Evolutionary conservation across 2,113 vertebrate genomes (phyloP), one percentile per base, ranked within the genome.

Genomic region (Onychostoma macrolepis): DNA sequence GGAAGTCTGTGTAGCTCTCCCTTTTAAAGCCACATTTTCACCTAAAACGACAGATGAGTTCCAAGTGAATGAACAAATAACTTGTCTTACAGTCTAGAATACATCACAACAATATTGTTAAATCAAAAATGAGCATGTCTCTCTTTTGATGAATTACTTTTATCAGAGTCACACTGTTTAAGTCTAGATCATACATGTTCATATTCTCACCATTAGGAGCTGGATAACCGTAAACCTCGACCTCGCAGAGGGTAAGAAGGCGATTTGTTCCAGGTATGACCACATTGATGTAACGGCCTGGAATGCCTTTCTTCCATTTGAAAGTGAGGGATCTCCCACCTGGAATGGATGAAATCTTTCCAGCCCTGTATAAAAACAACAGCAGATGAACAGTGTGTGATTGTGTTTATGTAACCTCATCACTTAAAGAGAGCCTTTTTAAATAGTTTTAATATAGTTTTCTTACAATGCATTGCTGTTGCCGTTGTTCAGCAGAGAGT

Each of bases 211-310:
- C 65, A 33, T 74, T 15, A 48, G 69, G 87, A 80, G 69, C 56
- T 19, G 69, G 87, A 48, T 81, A 72, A 26, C 76, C 88, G 26
- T 89, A 84, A n/a, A 87, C 88, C 45, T 89, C 88, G 38, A 89
- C 43, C 77, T 89, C 85, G 13, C 88, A 89, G 24, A 89, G 71
- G 30, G 88, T 85, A 30, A 89, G 82, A 53, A 65, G 4, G 5
- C 69, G 53, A 24, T 12, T 56, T 10, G 11, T 15, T 2, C 69
- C 88, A 19, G 53, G 58, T 17, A 71, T 26, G 33, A 81, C 21
- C 10, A 89, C 77, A 56, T 65, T 89, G n/a, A 89, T 43, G 71
- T 13, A 74, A 74, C 83, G 80, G 6, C 87, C 87, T 76, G 11
- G 12, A 45, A 87, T 78, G 6, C 86, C 78, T 53, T 82, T 48